phyloP scores from a whole-genome alignment of 2,888 invertebrate species.

The Pheosia gnoma region DNA sequence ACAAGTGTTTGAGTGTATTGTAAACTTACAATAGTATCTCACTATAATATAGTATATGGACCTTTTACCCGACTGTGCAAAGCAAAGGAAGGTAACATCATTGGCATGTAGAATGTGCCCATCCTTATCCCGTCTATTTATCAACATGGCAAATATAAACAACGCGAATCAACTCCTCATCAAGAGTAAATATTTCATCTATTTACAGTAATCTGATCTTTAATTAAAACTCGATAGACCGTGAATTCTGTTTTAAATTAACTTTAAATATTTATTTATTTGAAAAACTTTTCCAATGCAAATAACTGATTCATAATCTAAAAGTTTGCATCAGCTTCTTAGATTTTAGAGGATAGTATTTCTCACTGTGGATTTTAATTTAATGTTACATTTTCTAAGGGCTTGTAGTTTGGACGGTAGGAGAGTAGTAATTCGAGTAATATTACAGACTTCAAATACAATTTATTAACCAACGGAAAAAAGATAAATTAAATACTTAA shows the following conservation, averaged over 20 bases:
- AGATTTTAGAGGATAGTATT: slow-evolving; percentile 4
- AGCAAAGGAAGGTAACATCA: neutral
- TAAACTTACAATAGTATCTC: no score
- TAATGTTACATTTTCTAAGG: slow-evolving; percentile 5
- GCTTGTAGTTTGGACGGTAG: neutral
- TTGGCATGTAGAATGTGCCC: neutral
- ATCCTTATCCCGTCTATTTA: slow-evolving; percentile 3
- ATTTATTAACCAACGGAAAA: no score
- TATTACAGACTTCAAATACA: no score
- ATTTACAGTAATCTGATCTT: slow-evolving; percentile 23
- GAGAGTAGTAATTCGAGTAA: no score
- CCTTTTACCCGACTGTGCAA: no score
- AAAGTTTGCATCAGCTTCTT: slow-evolving; percentile 10
- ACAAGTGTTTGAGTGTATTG: no score
- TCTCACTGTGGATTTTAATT: slow-evolving; percentile 4
- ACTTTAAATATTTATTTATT: slow-evolving; percentile 23
- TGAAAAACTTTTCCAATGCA: slow-evolving; percentile 14
- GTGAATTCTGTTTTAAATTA: slow-evolving; percentile 23
- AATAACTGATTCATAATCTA: slow-evolving; percentile 7
- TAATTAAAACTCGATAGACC: slow-evolving; percentile 26
- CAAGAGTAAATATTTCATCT: slow-evolving; percentile 27
- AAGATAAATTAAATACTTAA: no score
- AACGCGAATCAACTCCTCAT: slow-evolving; percentile 15
- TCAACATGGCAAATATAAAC: slow-evolving; percentile 19
- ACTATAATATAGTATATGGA: no score